Conservation (phyloP, 2,113 vertebrate species). For the Onychorhynchus coronatus region DNA sequence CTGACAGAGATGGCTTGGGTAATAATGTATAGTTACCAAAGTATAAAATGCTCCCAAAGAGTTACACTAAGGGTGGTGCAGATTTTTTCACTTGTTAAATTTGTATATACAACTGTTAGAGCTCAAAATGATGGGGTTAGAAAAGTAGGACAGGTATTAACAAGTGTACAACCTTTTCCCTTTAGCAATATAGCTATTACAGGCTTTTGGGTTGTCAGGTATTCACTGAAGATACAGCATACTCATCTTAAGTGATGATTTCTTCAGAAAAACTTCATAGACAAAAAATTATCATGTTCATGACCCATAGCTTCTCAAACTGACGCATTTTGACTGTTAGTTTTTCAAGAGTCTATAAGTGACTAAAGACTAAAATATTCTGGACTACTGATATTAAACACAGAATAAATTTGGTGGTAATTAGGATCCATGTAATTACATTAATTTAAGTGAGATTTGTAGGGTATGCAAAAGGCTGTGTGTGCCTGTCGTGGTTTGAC, state of each 20-base stretch:
- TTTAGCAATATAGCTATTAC: neutral
- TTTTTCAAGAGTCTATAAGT: neutral
- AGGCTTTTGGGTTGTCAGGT: neutral
- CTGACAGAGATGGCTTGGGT: neutral
- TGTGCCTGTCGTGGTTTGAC: too few relatives aligned
- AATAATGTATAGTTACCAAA: neutral
- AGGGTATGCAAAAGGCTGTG: neutral
- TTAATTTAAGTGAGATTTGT: neutral
- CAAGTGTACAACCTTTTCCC: neutral
- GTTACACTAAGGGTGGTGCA: neutral
- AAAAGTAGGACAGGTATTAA: conserved; percentile 2
- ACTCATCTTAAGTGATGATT: neutral
- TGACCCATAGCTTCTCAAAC: neutral
- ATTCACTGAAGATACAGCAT: neutral
- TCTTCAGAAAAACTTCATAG: neutral
- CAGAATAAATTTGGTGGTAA: neutral
- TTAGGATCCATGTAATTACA: neutral
- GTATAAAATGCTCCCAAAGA: neutral
- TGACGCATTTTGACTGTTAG: neutral
- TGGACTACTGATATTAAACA: neutral
- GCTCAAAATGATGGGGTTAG: neutral
- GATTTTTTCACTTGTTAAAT: neutral
- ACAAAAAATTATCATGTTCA: neutral
- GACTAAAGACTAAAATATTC: neutral
- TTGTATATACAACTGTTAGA: neutral